Conservation (phyloP, 2,888 invertebrate genomes). For the Apodemia duryi region DNA sequence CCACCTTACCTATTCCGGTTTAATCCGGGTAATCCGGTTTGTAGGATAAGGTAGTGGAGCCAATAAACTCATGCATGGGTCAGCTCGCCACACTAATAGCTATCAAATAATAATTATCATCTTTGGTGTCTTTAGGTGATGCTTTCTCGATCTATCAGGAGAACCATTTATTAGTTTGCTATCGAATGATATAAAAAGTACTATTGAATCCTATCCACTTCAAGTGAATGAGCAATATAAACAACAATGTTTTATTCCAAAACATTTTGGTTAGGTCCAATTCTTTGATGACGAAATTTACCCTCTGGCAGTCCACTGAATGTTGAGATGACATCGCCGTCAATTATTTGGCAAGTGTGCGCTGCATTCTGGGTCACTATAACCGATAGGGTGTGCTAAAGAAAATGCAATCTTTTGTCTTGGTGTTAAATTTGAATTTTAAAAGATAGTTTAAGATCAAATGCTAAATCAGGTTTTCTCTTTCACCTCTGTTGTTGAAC, state of each 20-base stretch:
- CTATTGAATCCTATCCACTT: no score
- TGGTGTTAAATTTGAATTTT: slow-evolving; percentile 22
- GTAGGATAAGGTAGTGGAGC: no score
- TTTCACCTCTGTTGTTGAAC: background rate
- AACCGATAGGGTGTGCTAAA: slow-evolving; percentile 23
- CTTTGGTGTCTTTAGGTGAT: no score
- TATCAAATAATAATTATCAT: no score
- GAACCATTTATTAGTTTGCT: no score
- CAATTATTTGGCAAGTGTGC: slow-evolving; percentile 71
- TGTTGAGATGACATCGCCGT: slow-evolving; percentile 63
- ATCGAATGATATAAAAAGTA: no score
- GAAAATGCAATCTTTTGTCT: slow-evolving; percentile 21
- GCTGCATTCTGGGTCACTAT: slow-evolving; percentile 67
- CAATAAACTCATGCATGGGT: no score
- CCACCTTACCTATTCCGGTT: no score
- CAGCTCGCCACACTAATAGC: no score
- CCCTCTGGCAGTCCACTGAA: slow-evolving; percentile 54
- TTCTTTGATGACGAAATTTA: slow-evolving; percentile 62
- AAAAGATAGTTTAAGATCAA: background rate
- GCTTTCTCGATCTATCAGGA: no score
- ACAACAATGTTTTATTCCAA: slow-evolving; percentile 11
- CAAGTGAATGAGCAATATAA: background rate
- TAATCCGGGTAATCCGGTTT: no score
- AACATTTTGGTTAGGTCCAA: slow-evolving; percentile 18
- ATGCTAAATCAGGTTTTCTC: slow-evolving; percentile 15